Evolutionary conservation across 2,113 vertebrate genomes (phyloP).

Genomic region (Pedionomus torquatus): DNA sequence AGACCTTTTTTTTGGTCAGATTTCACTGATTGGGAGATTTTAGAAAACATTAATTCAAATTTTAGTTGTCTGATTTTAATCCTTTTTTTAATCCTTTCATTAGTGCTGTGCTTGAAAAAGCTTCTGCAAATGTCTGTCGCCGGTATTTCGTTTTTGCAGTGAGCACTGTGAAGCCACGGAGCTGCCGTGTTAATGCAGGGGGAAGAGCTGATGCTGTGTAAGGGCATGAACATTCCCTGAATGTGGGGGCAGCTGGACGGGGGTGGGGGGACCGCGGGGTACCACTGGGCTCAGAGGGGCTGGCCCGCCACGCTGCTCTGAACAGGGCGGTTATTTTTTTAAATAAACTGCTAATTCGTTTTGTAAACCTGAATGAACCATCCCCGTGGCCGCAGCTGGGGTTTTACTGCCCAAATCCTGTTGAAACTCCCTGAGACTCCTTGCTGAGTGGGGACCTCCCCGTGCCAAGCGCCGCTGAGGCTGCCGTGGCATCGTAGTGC

Average conservation of each 20-base stretch:
- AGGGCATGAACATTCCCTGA: not conserved
- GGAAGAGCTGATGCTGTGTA: not conserved
- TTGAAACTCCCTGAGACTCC: not conserved
- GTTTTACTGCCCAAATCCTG: not conserved
- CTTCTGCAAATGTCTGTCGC: not conserved
- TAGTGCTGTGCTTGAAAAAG: not conserved
- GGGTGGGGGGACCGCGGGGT: not conserved
- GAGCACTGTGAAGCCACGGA: not conserved
- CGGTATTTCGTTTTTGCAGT: not conserved
- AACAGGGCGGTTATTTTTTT: too few relatives aligned
- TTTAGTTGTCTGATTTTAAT: not conserved
- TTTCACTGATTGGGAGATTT: not conserved
- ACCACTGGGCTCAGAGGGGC: not conserved
- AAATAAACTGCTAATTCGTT: not conserved
- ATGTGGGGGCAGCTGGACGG: not conserved
- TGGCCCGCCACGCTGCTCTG: not conserved
- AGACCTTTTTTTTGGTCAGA: not conserved
- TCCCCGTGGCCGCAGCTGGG: not conserved
- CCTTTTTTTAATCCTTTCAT: not conserved
- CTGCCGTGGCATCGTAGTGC: too few relatives aligned
- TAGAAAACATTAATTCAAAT: not conserved
- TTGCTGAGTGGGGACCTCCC: too few relatives aligned
- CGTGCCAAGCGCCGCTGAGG: too few relatives aligned
- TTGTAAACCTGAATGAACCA: not conserved
- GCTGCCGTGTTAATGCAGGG: not conserved